Base-by-base conservation (phyloP, 2,797 vertebrate species). In the Eulemur rubriventer region DNA sequence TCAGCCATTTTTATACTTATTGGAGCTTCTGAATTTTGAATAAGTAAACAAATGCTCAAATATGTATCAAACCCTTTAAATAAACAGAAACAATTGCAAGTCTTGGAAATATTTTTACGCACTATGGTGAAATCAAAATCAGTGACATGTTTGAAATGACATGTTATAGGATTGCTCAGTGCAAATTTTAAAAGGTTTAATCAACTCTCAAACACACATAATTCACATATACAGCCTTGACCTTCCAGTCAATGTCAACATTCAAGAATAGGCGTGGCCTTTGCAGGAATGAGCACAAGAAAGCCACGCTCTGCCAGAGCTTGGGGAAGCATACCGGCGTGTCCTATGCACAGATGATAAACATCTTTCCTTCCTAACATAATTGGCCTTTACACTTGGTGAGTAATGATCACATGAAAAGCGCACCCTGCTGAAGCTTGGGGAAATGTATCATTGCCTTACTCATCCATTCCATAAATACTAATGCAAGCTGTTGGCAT, bases 261-360 rank as follows among this genome's bases (percentile, higher is more conserved):
- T 14, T 14, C 26, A 0, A 3, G n/a, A 12, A 13, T 6, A 13
- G 38, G 43, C 0, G 11, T 11, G 26, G 38, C 72, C n/a, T 35
- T 18, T n/a, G 20, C 22, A 12, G 52, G 48, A 65, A 18, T 4
- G 26, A 16, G 16, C 73, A 26, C 26, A 2, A 3, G 57, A 30
- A 67, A 81, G 38, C 11, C 72, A 18, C 0, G 17, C 52, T 26
- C 43, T 12, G 6, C 4, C 0, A 20, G 57, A 33, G 48, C 82
- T n/a, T 14, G 38, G 35, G 41, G 84, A 89, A 38, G 61, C 55
- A 2, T 6, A 4, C 8, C 46, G 11, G 48, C 24, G 28, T 43
- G 67, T 72, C 38, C 1, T 48, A 14, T 6, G 46, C 28, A 0
- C 3, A 20, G 43, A 33, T 22, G 70, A 72, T 84, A 33, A 50